A percentile compares a stretch with the other conserved stretches of the same genome.
phyloP scores from a whole-genome alignment of 2,888 invertebrate species.

The Gryllus longicercus region DNA sequence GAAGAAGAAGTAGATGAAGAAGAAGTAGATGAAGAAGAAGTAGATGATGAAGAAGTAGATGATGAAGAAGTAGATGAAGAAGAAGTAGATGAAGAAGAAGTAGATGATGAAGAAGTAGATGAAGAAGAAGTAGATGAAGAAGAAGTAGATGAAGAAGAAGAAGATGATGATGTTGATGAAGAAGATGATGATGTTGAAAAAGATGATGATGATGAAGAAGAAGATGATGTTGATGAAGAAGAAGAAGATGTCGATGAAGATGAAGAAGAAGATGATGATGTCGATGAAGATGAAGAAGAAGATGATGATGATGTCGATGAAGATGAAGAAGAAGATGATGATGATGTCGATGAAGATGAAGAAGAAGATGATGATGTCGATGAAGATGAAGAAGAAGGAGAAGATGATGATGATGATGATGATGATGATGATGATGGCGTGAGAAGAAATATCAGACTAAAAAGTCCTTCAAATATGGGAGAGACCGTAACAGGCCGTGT shows the following conservation, averaged over 20 bases:
- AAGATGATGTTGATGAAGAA: not conserved
- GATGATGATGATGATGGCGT: not conserved
- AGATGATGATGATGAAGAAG: not conserved
- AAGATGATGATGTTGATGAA: not conserved
- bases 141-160: not conserved
- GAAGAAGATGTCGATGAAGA: not conserved
- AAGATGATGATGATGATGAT: not conserved
- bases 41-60: no score
- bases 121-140: not conserved
- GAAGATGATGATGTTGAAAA: not conserved
- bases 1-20: no score
- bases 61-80: not conserved
- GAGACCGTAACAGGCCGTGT: not conserved
- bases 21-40: no score
- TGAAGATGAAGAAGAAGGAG: conserved; percentile 4
- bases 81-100: conserved; percentile 11
- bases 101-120: not conserved
- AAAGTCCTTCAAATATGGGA: not conserved
- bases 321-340: no score
- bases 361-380: not conserved
- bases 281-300: no score
- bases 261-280: no score
- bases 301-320: no score
- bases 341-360: no score
- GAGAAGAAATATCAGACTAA: not conserved